Evolutionary conservation across 2,888 invertebrate genomes (phyloP).

Genomic region (Caenorhabditis panamensis): DNA sequence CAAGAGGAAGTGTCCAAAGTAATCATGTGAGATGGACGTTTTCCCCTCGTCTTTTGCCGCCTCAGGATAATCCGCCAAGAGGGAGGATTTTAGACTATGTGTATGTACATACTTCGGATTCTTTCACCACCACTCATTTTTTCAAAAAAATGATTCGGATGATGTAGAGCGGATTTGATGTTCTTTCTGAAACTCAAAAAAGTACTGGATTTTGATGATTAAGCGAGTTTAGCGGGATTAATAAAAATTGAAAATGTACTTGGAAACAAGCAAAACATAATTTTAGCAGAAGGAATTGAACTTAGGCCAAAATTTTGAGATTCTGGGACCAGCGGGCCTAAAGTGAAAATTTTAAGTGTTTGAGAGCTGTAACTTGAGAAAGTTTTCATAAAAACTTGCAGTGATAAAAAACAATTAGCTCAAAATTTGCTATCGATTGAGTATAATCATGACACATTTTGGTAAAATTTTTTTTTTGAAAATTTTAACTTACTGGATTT

Average conservation of each 20-base stretch:
- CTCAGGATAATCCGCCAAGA: background rate
- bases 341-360: background rate
- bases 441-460: background rate
- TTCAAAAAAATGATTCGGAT: too few species aligned
- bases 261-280: too few species aligned
- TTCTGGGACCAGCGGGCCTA: too few species aligned
- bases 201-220: too few species aligned
- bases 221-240: too few species aligned
- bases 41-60: background rate
- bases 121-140: slow-evolving; percentile 32
- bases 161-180: too few species aligned
- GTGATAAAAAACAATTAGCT: background rate
- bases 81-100: background rate
- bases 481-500: background rate
- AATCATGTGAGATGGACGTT: slow-evolving; percentile 36
- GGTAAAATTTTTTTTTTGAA: background rate
- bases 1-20: slow-evolving; percentile 17
- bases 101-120: background rate
- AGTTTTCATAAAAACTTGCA: background rate
- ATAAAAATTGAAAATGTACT: too few species aligned
- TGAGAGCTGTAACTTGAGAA: background rate
- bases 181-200: too few species aligned
- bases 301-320: too few species aligned
- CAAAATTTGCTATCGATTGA: background rate
- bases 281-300: too few species aligned